A percentile compares a stretch with the other conserved stretches of the same genome.
phyloP scores from a whole-genome alignment of 2,797 vertebrate genomes.

The Aldrovandia affinis region DNA sequence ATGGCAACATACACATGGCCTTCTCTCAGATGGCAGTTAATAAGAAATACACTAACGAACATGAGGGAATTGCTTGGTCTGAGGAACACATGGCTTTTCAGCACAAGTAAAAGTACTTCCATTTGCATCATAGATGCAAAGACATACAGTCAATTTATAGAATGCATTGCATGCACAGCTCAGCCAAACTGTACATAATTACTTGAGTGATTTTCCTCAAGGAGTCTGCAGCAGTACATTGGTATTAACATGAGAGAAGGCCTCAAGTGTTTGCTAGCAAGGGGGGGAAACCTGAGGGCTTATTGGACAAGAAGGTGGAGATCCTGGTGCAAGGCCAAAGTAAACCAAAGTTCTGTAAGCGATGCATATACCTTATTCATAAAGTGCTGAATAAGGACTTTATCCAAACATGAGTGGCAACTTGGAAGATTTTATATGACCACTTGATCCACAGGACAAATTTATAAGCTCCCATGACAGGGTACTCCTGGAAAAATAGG shows the following conservation, averaged over 20 bases:
- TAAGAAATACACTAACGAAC: not conserved
- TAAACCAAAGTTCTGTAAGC: conserved; percentile 21
- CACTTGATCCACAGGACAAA: not conserved
- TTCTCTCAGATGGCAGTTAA: not conserved
- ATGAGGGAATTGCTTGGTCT: not conserved
- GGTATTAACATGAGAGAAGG: not conserved
- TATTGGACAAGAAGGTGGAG: conserved; percentile 16
- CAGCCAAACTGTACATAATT: not conserved
- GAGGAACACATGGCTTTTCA: not conserved
- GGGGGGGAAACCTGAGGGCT: conserved; percentile 5
- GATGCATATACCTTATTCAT: conserved; percentile 15
- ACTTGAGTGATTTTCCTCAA: not conserved
- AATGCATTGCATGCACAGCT: not conserved
- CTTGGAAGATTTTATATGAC: conserved; percentile 2
- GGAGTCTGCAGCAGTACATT: not conserved
- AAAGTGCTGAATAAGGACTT: conserved; percentile 32
- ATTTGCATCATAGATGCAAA: not conserved
- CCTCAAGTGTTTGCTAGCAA: conserved; percentile 9
- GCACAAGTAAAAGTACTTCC: not conserved
- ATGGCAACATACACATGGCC: not conserved
- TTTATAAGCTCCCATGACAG: not conserved
- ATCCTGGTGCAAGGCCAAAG: conserved; percentile 29
- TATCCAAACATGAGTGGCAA: conserved; percentile 7
- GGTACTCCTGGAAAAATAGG: not conserved
- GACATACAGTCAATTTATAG: not conserved